Evolutionary conservation across 1,140 invertebrate species (phyloP), one percentile per base, ranked within the genome.

Genomic region (Conus ventricosus): DNA sequence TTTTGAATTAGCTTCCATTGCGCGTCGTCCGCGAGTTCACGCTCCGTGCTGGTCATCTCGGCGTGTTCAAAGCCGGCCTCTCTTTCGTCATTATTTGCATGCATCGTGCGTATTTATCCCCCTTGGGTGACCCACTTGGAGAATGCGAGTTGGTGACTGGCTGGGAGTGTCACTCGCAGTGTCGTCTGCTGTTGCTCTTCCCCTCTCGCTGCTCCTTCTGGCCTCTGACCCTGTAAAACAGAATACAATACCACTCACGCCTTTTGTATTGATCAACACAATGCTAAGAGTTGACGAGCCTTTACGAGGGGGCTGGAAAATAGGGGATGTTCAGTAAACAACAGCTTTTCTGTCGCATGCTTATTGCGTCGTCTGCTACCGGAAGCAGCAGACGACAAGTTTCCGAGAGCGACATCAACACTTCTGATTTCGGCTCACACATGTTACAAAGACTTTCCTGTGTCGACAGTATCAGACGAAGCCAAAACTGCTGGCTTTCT

Each of bases 1-100:
- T 98, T 98, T 95, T 99, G 98, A 89, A 99, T 99, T 91, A 97
- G 96, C 95, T 98, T 98, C 98, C 98, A 98, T 94, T 97, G 97
- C 84, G 98, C 98, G 96, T 98, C 98, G 93, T 98, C 98, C 91
- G 97, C 97, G 91, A 98, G 96, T 93, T 98, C 97, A 92, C 97
- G 96, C 89, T 95, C 95, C 13, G 94, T 92, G 57, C 91, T 83
- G 78, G 93, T 89, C 93, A 93, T 93, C 91, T 95, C 94, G 80
- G 95, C 94, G 85, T 94, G 93, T 87, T 87, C 85, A 20, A 80
- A 87, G 85, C 75, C 85, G 85, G 84, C 84, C 84, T 87, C 85
- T 78, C 85, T 87, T 80, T 87, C 85, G 85, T 87, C 85, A 85
- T 85, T 60, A 80, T 87, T 87, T 78, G 85, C 85, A 87, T 87